Conservation (phyloP, 1,140 invertebrate species). For the Antheraea mylitta region DNA sequence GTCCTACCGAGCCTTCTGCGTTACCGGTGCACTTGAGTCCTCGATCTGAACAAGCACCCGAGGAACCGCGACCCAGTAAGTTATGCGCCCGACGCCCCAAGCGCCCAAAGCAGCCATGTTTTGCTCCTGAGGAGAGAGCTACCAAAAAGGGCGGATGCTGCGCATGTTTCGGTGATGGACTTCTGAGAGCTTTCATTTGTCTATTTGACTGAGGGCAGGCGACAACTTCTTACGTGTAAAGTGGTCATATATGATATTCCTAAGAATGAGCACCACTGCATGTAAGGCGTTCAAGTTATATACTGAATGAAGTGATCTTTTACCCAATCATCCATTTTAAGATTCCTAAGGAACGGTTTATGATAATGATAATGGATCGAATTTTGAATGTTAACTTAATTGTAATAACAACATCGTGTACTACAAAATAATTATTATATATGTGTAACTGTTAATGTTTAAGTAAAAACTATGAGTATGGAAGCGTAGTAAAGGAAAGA, state of each 20-base stretch:
- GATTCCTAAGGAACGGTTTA: background rate
- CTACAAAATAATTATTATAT: background rate
- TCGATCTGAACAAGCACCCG: slow-evolving; percentile 53
- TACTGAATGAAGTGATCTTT: background rate
- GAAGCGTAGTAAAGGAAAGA: slow-evolving; percentile 19
- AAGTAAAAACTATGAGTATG: background rate
- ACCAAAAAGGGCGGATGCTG: slow-evolving; percentile 61
- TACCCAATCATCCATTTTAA: background rate
- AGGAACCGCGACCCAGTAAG: slow-evolving; percentile 55
- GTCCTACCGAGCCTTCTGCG: slow-evolving; percentile 55
- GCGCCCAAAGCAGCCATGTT: slow-evolving; percentile 64
- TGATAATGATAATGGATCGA: slow-evolving; percentile 7
- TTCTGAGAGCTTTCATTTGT: slow-evolving; percentile 71
- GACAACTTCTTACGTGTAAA: slow-evolving; percentile 17
- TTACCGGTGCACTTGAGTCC: slow-evolving; percentile 59
- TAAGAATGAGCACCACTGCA: background rate
- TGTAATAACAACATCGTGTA: slow-evolving; percentile 1
- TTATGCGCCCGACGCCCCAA: slow-evolving; percentile 60
- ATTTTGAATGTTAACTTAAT: slow-evolving; percentile 10
- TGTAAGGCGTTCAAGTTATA: background rate
- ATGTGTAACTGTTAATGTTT: background rate
- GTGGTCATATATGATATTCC: background rate
- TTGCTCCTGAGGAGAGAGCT: slow-evolving; percentile 53
- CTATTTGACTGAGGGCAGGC: slow-evolving; percentile 66
- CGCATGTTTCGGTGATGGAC: slow-evolving; percentile 64